These are phyloP conservation scores for Pseudomyrmex pallidus DNA, from an alignment of 1,140 invertebrate genomes.

Conservation along the genomic window DNA sequence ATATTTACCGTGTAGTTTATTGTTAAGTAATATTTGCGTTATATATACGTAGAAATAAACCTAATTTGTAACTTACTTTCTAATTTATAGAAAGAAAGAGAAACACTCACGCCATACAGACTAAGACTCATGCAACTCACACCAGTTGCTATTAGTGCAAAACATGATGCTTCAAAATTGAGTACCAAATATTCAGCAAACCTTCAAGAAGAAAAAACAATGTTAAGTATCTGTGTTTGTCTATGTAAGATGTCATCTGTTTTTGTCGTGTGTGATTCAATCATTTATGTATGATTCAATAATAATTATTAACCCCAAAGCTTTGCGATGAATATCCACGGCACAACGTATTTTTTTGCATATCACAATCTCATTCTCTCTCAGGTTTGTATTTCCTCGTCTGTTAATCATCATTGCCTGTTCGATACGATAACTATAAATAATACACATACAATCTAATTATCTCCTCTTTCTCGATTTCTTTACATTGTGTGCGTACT, in stretches of 20 bases:
- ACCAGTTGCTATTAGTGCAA: not conserved
- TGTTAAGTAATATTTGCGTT: no score
- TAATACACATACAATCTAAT: not conserved
- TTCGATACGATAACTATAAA: not conserved
- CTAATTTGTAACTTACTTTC: not conserved
- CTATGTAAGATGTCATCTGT: no score
- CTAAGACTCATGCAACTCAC: not conserved
- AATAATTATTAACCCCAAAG: not conserved
- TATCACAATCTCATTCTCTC: not conserved
- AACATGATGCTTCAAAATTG: not conserved
- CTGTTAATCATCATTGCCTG: not conserved
- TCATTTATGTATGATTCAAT: not conserved
- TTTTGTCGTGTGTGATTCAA: no score
- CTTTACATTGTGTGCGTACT: no score
- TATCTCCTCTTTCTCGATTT: no score
- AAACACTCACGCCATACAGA: not conserved
- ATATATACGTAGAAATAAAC: not conserved
- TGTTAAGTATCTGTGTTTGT: no score
- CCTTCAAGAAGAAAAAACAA: not conserved
- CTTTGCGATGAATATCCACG: not conserved
- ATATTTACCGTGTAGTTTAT: no score
- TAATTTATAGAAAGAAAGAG: not conserved
- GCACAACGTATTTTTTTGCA: not conserved
- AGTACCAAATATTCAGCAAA: not conserved
- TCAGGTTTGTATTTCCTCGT: not conserved